Evolutionary conservation across 2,888 invertebrate species (phyloP).

Genomic region (Scaptomyza tumidula): DNA sequence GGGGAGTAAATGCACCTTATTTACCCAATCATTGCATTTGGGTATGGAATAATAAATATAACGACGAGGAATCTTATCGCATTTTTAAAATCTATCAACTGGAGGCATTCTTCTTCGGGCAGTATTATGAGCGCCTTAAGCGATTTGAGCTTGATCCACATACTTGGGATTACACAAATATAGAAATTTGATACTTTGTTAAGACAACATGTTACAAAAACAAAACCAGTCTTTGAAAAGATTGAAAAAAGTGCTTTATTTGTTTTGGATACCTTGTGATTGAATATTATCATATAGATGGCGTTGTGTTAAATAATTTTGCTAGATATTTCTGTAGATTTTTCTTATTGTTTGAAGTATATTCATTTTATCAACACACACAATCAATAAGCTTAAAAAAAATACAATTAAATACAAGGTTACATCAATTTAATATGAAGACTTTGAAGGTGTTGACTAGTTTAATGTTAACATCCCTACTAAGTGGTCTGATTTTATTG

Average conservation of each 20-base stretch:
- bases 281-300: not conserved
- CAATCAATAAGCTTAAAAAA: not conserved
- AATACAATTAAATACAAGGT: not conserved
- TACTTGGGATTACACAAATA: constrained; percentile 26
- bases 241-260: not conserved
- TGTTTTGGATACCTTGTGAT: not conserved
- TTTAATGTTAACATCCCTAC: not conserved
- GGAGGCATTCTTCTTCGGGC: constrained; percentile 51
- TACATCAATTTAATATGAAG: not conserved
- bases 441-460: constrained; percentile 1
- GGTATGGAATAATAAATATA: constrained; percentile 37
- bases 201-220: too few species aligned
- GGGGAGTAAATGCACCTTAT: not conserved
- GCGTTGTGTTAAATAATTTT: not conserved
- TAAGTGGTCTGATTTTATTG: constrained; percentile 8
- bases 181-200: not conserved
- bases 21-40: constrained; percentile 53
- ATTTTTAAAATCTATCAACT: constrained; percentile 48
- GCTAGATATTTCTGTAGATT: not conserved
- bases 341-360: not conserved
- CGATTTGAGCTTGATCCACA: constrained; percentile 86
- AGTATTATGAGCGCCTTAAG: constrained; percentile 48
- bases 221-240: too few species aligned
- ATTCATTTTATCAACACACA: not conserved
- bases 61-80: constrained; percentile 29